A percentile compares a stretch with the other conserved stretches of the same genome.
Evolutionary conservation across 2,888 invertebrate genomes (phyloP).

Genomic region (Abscondita cerata): DNA sequence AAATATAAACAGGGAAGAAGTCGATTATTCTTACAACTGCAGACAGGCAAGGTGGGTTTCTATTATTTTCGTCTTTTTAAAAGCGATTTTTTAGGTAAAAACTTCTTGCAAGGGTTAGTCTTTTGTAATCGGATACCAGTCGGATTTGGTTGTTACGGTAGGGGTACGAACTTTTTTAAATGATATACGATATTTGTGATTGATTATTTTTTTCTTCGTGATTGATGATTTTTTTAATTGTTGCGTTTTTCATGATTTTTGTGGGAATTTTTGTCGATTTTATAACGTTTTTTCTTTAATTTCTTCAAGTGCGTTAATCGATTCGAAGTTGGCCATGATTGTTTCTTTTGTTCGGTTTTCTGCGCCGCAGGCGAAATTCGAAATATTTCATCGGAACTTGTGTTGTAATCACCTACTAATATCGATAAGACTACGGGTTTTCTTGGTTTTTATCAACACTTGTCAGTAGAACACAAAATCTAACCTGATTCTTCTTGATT

Average conservation of each 20-base stretch:
- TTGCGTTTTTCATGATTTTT: conserved; percentile 36
- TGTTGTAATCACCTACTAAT: too few species aligned
- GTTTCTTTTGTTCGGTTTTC: background rate
- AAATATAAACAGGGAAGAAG: background rate
- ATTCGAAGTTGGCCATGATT: background rate
- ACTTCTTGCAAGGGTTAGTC: conserved; percentile 36
- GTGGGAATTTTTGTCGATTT: conserved; percentile 28
- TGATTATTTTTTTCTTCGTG: conserved; percentile 36
- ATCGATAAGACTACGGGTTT: too few species aligned
- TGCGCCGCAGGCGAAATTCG: too few species aligned
- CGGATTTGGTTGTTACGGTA: conserved; percentile 22
- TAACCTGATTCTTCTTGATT: too few species aligned
- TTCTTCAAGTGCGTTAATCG: too few species aligned
- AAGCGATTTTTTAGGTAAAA: conserved; percentile 35
- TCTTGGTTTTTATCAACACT: too few species aligned
- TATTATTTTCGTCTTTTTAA: conserved; percentile 35
- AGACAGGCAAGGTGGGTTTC: conserved; percentile 25
- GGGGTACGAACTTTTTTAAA: conserved; percentile 27
- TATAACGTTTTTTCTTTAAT: conserved; percentile 9
- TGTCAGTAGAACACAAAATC: too few species aligned
- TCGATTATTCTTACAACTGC: conserved; percentile 11
- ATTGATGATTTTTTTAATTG: conserved; percentile 41
- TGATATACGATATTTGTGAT: conserved; percentile 39
- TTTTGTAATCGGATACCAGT: conserved; percentile 34
- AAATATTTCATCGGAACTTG: too few species aligned